A percentile compares a stretch with the other conserved stretches of the same genome.
These are phyloP conservation scores for Aphidoletes aphidimyza DNA, from an alignment of 2,888 invertebrate species.

Conservation along the genomic window DNA sequence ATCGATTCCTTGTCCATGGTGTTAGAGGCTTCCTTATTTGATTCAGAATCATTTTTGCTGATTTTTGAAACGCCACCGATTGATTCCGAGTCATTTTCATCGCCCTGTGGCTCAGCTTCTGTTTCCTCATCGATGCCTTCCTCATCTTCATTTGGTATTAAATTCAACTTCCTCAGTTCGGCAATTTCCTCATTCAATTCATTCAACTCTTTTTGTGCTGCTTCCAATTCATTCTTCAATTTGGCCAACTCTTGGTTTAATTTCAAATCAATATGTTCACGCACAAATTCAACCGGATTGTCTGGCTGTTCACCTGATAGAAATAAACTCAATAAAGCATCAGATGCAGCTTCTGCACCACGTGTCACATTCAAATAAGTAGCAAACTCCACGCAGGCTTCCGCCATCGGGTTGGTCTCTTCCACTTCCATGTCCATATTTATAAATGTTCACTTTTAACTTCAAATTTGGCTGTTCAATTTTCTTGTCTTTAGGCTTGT, in stretches of 20 bases:
- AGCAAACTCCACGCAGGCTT: neutral
- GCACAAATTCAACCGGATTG: neutral
- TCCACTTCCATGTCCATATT: neutral
- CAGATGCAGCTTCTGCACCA: neutral
- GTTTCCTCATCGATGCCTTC: neutral
- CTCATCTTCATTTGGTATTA: neutral
- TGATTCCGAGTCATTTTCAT: too few species aligned
- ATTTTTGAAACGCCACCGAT: too few species aligned
- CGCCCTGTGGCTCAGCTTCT: too few species aligned
- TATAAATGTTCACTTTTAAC: too few species aligned
- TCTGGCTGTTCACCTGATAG: neutral
- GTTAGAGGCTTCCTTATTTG: too few species aligned
- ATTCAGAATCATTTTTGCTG: too few species aligned
- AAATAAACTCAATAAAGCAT: neutral
- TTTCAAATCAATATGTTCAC: neutral
- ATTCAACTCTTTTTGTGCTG: neutral
- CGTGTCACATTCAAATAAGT: neutral
- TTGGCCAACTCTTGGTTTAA: neutral
- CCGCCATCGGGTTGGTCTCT: neutral
- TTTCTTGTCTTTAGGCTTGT: too few species aligned
- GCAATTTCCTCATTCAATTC: neutral
- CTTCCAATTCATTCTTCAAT: neutral
- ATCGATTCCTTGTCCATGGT: too few species aligned
- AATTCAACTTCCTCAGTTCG: neutral
- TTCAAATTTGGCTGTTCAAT: too few species aligned